These are phyloP conservation scores for Poecilia velifera DNA, from an alignment of 2,797 vertebrate species.

Conservation along the genomic window DNA sequence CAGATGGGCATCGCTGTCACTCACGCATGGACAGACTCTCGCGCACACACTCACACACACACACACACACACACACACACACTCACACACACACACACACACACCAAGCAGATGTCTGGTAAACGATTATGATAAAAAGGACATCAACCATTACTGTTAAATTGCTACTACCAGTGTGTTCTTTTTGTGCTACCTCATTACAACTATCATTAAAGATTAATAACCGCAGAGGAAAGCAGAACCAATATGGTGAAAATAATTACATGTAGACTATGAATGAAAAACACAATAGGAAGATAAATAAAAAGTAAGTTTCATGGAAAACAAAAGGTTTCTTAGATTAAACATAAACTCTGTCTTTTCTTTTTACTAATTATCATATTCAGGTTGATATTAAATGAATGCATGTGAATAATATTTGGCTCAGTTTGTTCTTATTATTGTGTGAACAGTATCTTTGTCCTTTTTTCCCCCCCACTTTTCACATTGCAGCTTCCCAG, in stretches of 20 bases:
- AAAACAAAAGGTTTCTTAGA: not conserved
- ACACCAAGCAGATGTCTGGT: constrained; percentile 59
- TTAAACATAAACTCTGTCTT: not conserved
- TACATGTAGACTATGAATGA: constrained; percentile 2
- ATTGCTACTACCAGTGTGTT: constrained; percentile 16
- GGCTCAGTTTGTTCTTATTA: not conserved
- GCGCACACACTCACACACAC: constrained; percentile 27
- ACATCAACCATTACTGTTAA: constrained; percentile 24
- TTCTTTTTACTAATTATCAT: not conserved
- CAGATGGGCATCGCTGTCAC: constrained; percentile 68
- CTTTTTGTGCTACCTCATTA: constrained; percentile 17
- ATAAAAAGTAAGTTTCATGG: not conserved
- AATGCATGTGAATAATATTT: not conserved
- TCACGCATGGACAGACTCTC: constrained; percentile 23
- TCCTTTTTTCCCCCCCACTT: not conserved
- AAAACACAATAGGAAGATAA: not conserved
- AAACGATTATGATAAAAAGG: constrained; percentile 22
- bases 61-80: constrained; percentile 15
- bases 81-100: constrained; percentile 14
- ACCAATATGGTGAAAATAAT: not conserved
- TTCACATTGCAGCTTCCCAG: not conserved
- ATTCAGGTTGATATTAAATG: not conserved
- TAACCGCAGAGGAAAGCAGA: constrained; percentile 15
- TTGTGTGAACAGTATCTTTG: not conserved
- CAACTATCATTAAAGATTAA: constrained; percentile 12